Conservation (phyloP, 2,888 invertebrate genomes). For the Mayetiola destructor region DNA sequence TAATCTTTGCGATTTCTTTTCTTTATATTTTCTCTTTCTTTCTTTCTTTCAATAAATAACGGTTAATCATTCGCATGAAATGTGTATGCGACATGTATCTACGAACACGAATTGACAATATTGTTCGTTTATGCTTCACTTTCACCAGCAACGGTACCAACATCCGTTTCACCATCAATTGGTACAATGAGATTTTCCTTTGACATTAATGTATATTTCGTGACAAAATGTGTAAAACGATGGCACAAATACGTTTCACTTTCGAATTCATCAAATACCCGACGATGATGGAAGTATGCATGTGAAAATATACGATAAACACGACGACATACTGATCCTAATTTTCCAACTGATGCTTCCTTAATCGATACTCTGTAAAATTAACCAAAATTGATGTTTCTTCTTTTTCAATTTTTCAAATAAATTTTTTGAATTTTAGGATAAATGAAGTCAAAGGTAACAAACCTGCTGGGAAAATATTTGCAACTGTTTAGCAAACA, state of each 20-base stretch:
- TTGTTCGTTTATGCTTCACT: slow-evolving; percentile 37
- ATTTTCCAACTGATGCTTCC: slow-evolving; percentile 94
- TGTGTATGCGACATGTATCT: not conserved
- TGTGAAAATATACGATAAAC: slow-evolving; percentile 99
- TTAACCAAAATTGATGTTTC: not conserved
- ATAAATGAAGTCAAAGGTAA: slow-evolving; percentile 11
- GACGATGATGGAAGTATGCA: slow-evolving; percentile 94
- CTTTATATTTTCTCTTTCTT: not conserved
- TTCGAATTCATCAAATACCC: slow-evolving; percentile 96
- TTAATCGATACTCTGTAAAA: slow-evolving; percentile 83
- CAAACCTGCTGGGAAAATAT: slow-evolving; percentile 96
- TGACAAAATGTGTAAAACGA: slow-evolving; percentile 93
- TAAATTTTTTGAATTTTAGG: not conserved
- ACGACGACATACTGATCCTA: slow-evolving; percentile 95
- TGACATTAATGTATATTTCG: slow-evolving; percentile 95
- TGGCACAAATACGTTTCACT: slow-evolving; percentile 89
- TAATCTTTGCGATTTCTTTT: too few relatives aligned
- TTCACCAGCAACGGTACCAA: slow-evolving; percentile 28
- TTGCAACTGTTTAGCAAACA: slow-evolving; percentile 98
- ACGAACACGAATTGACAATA: too few relatives aligned
- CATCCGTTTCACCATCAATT: slow-evolving; percentile 55
- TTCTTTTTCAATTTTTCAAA: not conserved
- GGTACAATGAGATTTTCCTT: slow-evolving; percentile 97
- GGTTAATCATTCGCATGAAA: not conserved
- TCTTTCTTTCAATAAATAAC: not conserved